phyloP scores from a whole-genome alignment of 2,888 invertebrate genomes.

The Drosophila tripunctata region DNA sequence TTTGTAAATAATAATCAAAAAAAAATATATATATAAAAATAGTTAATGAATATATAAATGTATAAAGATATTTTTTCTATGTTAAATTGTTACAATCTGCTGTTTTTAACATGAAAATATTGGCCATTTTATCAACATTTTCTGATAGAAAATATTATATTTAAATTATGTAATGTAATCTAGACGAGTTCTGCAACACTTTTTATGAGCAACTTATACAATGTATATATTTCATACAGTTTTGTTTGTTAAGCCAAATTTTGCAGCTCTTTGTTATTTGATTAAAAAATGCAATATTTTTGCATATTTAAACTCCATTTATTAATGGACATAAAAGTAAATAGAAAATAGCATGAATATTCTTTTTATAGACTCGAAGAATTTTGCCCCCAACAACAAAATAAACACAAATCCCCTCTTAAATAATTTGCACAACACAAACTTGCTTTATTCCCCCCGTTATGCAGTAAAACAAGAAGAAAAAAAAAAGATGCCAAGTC shows the following conservation, averaged over 20 bases:
- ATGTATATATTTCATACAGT: too few relatives aligned
- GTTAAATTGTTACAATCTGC: too few relatives aligned
- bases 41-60: too few relatives aligned
- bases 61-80: too few relatives aligned
- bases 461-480: conserved; percentile 21
- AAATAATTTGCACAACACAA: conserved; percentile 46
- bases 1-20: too few relatives aligned
- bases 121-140: too few relatives aligned
- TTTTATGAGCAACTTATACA: too few relatives aligned
- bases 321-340: conserved; percentile 29
- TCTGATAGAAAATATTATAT: too few relatives aligned
- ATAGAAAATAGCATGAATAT: conserved; percentile 7
- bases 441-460: conserved; percentile 1
- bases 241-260: neutral
- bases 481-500: conserved; percentile 60
- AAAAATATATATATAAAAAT: too few relatives aligned
- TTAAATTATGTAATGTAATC: too few relatives aligned
- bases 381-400: conserved; percentile 14
- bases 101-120: too few relatives aligned
- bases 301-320: conserved; percentile 11
- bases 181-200: too few relatives aligned
- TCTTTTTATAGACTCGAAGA: conserved; percentile 27
- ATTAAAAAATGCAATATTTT: neutral
- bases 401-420: conserved; percentile 40
- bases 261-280: neutral